Evolutionary conservation across 2,888 invertebrate genomes (phyloP), one percentile per base, ranked within the genome.

Genomic region (Scaptomyza reducta): DNA sequence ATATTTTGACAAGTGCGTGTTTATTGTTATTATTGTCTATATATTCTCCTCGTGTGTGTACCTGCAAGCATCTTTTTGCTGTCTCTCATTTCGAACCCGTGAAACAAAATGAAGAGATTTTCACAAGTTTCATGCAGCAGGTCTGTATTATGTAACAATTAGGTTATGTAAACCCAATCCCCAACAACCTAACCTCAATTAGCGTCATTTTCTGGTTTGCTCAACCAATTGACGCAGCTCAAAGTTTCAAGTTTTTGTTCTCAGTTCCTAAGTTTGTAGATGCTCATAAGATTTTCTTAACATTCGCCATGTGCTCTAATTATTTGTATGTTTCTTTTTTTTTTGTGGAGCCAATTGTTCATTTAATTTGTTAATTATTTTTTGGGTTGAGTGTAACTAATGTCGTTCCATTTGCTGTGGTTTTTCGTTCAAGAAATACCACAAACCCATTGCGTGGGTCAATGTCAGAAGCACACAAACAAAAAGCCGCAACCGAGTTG

Each of bases 301-400:
- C 64, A 78, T 77, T 75, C 51, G 71, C 61, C 61, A 69, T 72
- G 72, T 69, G 61, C 50, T 70, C 73, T 60, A 73, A 79, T 76
- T 76, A 73, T 51, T 66, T 67, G 46, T 61, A 49, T 33, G 14
- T 41, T 35, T 47, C 49, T 44, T n/a, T 42, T 59, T 46, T 42
- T 27, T 35, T 41, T 50, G 64, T 40, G 56, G 60, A 7, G 5
- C n/a, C 67, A 86, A 74, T 77, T 78, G 81, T 49, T 68, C 78
- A 65, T 84, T 81, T 88, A 78, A 85, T 84, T 85, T 84, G 75
- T 84, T 84, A 80, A 84, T 87, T 88, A 70, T 78, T 77, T 79
- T 77, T 80, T 63, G 47, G 72, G 69, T 61, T 71, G 35, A 79
- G 78, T 84, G 87, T 84, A 87, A 75, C 84, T 84, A 84, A 84